Percentiles rank a stretch among this genome's conserved stretches.
Conservation (phyloP, 2,888 invertebrate genomes). For the Argynnis bischoffii region DNA sequence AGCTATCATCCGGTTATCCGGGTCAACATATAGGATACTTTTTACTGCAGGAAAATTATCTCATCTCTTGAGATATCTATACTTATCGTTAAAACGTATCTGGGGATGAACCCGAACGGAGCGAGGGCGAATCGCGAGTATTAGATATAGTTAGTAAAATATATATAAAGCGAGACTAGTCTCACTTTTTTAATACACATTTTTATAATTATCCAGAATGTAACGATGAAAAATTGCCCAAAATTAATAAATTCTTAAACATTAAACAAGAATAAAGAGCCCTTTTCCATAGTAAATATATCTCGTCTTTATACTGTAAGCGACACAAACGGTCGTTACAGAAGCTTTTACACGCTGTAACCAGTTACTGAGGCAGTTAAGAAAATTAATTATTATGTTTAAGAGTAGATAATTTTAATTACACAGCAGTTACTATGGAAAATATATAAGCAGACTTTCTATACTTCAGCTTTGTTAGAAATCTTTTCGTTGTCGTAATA, state of each 20-base stretch:
- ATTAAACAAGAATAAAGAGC: too few relatives aligned
- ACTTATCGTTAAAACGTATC: too few relatives aligned
- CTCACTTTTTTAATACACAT: too few relatives aligned
- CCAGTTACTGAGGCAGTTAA: slow-evolving; percentile 29
- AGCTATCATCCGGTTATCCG: too few relatives aligned
- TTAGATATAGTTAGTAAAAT: neutral
- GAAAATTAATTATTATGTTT: slow-evolving; percentile 30
- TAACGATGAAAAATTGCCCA: too few relatives aligned
- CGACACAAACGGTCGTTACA: slow-evolving; percentile 24
- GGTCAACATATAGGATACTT: too few relatives aligned
- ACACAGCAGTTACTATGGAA: slow-evolving; percentile 21
- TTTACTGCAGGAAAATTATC: too few relatives aligned
- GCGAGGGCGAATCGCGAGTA: too few relatives aligned
- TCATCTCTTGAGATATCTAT: too few relatives aligned
- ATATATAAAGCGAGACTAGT: neutral
- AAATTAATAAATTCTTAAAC: too few relatives aligned
- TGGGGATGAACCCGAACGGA: too few relatives aligned
- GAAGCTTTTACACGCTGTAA: slow-evolving; percentile 27
- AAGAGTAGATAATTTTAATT: slow-evolving; percentile 30
- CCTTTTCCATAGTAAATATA: slow-evolving; percentile 3
- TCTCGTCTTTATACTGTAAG: slow-evolving; percentile 13
- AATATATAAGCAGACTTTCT: slow-evolving; percentile 3
- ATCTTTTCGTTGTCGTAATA: neutral
- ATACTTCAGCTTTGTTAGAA: neutral
- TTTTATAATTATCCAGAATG: too few relatives aligned